Evolutionary conservation across 2,888 invertebrate species (phyloP).

Genomic region (Thelaira solivaga): DNA sequence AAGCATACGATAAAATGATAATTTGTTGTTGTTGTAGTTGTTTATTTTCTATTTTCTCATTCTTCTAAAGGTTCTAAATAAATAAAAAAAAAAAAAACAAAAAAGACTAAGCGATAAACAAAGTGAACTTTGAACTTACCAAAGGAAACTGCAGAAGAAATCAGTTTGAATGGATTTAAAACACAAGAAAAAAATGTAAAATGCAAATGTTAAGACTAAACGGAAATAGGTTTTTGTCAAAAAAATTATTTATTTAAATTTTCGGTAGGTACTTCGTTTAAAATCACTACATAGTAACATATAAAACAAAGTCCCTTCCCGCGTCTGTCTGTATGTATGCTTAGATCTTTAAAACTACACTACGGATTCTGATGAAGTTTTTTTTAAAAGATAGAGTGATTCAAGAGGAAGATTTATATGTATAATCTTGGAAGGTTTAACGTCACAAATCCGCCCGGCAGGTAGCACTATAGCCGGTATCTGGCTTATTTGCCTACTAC

Average conservation of each 20-base stretch:
- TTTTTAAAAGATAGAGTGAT: too few species aligned
- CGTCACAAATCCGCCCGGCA: too few species aligned
- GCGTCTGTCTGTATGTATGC: too few species aligned
- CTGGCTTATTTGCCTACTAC: too few species aligned
- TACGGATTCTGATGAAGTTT: too few species aligned
- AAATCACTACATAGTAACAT: too few species aligned
- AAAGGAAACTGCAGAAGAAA: conserved; percentile 29
- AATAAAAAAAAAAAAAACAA: background rate
- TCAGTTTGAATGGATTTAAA: conserved; percentile 14
- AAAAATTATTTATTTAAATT: background rate
- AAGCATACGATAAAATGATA: conserved; percentile 52
- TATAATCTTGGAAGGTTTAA: too few species aligned
- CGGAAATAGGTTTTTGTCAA: conserved; percentile 34
- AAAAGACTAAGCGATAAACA: conserved; percentile 21
- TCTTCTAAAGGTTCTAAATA: conserved; percentile 14
- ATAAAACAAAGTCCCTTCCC: too few species aligned
- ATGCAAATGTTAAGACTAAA: conserved; percentile 25
- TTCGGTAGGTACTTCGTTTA: too few species aligned
- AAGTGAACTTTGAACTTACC: conserved; percentile 47
- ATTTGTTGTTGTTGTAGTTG: conserved; percentile 17
- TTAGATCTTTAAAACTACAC: too few species aligned
- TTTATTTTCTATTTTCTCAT: conserved; percentile 1
- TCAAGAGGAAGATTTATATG: too few species aligned
- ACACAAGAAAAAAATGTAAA: background rate
- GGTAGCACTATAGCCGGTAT: too few species aligned